Evolutionary conservation across 2,888 invertebrate genomes (phyloP), one percentile per base, ranked within the genome.

Genomic region (Leptinotarsa peninsularis): DNA sequence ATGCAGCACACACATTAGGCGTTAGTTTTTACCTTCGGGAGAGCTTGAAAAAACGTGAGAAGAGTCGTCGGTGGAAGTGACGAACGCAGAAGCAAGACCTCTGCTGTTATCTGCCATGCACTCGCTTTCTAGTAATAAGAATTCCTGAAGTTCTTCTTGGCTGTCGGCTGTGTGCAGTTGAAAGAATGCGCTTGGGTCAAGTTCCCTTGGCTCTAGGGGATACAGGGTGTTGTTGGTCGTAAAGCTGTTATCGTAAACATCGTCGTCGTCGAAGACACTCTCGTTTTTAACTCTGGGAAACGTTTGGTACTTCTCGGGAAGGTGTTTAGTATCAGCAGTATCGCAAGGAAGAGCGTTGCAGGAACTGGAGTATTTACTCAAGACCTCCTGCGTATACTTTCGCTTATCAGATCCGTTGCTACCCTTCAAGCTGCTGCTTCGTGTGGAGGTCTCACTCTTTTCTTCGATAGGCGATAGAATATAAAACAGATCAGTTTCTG

Each of bases 81-180:
- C 70, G 80, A 89, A 88, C 76, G 90, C 90, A 66, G 89, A 86
- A 4, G 90, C 90, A 74, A 91, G 85, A 49, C 91, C 87, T 78
- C 85, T 86, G 67, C 84, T 85, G 67, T 84, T 85, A 78, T 88
- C 88, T 21, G 86, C 86, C 88, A 90, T 90, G 81, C 91, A 92
- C 84, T 91, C 90, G 81, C 91, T 91, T 85, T 92, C 91, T 17
- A 92, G 84, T 69, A 92, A 84, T 73, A 92, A 86, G 85, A 92
- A 92, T 84, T 92, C 91, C 81, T 91, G 91, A 54, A 92, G 85
- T 79, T 92, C 91, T 81, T 92, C 91, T 80, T 91, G 91, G 82
- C 91, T 91, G 78, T 92, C 91, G 4, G 91, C 91, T 0, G 90
- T 91, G 80, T 92, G 91, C 18, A 92, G 84, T 83, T 92, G 91